Conservation (phyloP, 2,888 invertebrate genomes). For the Scaptomyza tumidula region DNA sequence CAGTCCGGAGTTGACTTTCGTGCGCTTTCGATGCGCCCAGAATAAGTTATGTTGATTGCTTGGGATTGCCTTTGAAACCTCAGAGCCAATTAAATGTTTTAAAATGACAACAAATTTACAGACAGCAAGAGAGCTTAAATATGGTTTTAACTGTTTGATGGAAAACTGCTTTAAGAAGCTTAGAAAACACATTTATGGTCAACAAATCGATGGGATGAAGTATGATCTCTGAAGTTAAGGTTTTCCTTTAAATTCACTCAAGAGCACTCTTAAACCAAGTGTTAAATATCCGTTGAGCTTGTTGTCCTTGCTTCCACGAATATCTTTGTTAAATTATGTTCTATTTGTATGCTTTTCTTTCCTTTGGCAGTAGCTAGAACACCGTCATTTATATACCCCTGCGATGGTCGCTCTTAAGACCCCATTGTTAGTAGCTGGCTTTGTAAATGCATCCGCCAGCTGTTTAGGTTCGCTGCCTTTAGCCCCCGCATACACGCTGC, state of each 20-base stretch:
- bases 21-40: slow-evolving; percentile 12
- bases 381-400: not conserved
- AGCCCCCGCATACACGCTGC: not conserved
- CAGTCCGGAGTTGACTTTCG: slow-evolving; percentile 16
- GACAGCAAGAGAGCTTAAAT: not conserved
- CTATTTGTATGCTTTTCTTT: slow-evolving; percentile 6
- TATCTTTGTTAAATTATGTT: slow-evolving; percentile 8
- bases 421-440: slow-evolving; percentile 44
- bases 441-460: slow-evolving; percentile 20
- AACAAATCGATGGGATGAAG: too few species aligned
- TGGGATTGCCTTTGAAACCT: slow-evolving; percentile 16
- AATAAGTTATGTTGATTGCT: slow-evolving; percentile 49
- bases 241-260: not conserved
- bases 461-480: slow-evolving; percentile 27
- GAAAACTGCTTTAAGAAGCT: too few species aligned
- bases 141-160: not conserved
- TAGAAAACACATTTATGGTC: too few species aligned
- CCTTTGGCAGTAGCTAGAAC: not conserved
- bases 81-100: slow-evolving; percentile 37
- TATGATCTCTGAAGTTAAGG: too few species aligned
- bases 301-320: not conserved
- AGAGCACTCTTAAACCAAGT: not conserved
- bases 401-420: slow-evolving; percentile 11
- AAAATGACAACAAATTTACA: not conserved
- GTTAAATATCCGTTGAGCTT: not conserved